Base-by-base conservation (phyloP, 2,888 invertebrate species). In the Dasypolia templi region DNA sequence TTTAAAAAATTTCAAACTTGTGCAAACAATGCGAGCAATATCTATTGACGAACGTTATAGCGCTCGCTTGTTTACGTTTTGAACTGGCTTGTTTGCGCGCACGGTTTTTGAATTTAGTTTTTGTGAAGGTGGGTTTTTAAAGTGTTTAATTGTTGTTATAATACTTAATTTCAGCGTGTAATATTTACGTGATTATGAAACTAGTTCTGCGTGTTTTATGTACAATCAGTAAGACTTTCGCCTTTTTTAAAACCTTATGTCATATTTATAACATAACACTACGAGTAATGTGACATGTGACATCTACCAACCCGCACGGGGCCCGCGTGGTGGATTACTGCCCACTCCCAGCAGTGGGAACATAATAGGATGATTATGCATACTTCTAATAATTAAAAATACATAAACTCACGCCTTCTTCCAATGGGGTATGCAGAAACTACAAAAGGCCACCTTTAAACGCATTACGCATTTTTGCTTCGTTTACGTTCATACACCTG, bases 81-180 rank as follows among this genome's bases (percentile, higher is more conserved):
- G 75, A 87, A 81, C 85, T 79, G 79, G 75, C 79, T 84, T 88
- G 87, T 91, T 91, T 90, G 84, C 83, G 66, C 66, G 75, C 44
- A 62, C 73, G 79, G 83, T 87, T 91, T 89, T 89, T 90, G 87
- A 88, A 84, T 87, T 88, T 87, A 56, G 66, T 73, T 70, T 81
- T 68, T 71, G 85, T 87, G 77, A n/a, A 59, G 26, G 32, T 11
- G 11, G 44, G n/a, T 14, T 78, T 69, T 78, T 69, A 39, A 55
- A 72, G 29, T 74, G 26, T n/a, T 39, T 64, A 4, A 39, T 53
- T 59, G 26, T 73, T 32, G 17, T 29, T 39, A 32, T 70, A 69
- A 19, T 70, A 58, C 14, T 7, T 42, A 22, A 11, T 42, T 42
- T 22, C 39, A 66, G 3, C 22, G 32, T 32, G 19, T 51, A 44